A percentile compares a stretch with the other conserved stretches of the same genome.
Conservation (phyloP, 2,113 vertebrate genomes). For the Callocephalon fimbriatum region DNA sequence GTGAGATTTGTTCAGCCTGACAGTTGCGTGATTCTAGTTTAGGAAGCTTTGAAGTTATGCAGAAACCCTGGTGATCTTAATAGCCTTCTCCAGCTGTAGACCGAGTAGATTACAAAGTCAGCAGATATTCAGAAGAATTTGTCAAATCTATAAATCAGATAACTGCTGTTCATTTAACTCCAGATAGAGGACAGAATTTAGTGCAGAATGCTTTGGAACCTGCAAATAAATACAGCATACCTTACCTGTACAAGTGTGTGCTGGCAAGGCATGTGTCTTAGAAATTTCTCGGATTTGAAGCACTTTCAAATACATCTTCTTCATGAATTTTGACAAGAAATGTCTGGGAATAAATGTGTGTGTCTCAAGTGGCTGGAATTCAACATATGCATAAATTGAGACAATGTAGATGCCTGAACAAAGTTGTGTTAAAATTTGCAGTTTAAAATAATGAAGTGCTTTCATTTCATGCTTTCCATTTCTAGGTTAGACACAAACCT, state of each 20-base stretch:
- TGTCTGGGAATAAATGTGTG: neutral
- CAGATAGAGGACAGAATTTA: neutral
- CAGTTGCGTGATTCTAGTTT: neutral
- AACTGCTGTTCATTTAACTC: neutral
- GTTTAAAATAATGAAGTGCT: neutral
- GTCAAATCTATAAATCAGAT: neutral
- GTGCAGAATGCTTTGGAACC: neutral
- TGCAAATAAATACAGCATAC: neutral
- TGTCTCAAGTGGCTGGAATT: neutral
- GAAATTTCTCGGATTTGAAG: neutral
- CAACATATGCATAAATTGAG: neutral
- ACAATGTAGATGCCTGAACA: neutral
- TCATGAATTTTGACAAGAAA: neutral
- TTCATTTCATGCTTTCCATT: neutral
- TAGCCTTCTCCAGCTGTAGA: neutral
- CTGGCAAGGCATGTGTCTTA: neutral
- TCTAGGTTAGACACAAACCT: neutral
- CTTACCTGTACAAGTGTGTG: neutral
- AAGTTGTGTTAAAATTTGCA: neutral
- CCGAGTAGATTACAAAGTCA: neutral
- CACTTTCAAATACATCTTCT: neutral
- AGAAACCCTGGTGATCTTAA: slow-evolving; percentile 18
- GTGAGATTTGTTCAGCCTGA: fast-evolving
- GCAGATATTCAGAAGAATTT: neutral
- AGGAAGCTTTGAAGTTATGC: slow-evolving; percentile 20